Conservation (phyloP, 2,888 invertebrate species). For the Slavum lentiscoides region DNA sequence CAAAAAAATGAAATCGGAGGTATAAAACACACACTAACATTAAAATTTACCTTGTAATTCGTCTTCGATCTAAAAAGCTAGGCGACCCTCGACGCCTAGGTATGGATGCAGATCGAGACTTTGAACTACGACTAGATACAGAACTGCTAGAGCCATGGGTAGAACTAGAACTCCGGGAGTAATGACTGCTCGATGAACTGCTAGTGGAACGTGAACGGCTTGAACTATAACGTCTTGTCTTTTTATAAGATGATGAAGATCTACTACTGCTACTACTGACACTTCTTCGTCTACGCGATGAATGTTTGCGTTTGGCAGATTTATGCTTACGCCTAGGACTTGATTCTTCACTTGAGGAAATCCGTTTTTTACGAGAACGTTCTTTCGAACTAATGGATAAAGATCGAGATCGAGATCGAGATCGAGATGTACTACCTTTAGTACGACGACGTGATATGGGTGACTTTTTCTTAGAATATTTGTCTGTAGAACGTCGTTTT, state of each 20-base stretch:
- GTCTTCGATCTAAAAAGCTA: conserved; percentile 86
- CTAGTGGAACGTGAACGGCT: conserved; percentile 42
- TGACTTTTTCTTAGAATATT: conserved; percentile 44
- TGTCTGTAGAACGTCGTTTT: conserved; percentile 18
- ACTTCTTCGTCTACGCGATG: conserved; percentile 34
- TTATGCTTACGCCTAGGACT: conserved; percentile 47
- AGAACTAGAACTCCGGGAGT: conserved; percentile 61
- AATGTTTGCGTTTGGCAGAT: conserved; percentile 44
- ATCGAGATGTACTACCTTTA: conserved; percentile 40
- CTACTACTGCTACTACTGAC: conserved; percentile 36
- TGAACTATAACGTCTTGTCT: conserved; percentile 41
- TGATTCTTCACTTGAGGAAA: conserved; percentile 42
- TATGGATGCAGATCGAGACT: conserved; percentile 82
- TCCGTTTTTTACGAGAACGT: conserved; percentile 34
- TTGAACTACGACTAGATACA: conserved; percentile 60
- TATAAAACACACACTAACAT: conserved; percentile 42
- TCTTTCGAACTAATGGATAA: conserved; percentile 33
- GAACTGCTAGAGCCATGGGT: conserved; percentile 62
- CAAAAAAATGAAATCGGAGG: conserved; percentile 28
- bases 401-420: conserved; percentile 24
- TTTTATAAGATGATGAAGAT: conserved; percentile 39
- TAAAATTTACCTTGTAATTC: conserved; percentile 85
- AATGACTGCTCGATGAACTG: conserved; percentile 53
- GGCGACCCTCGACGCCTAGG: conserved; percentile 91
- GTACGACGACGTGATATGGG: neutral